phyloP scores from a whole-genome alignment of 1,140 invertebrate species.

The Sarcophaga bullata region DNA sequence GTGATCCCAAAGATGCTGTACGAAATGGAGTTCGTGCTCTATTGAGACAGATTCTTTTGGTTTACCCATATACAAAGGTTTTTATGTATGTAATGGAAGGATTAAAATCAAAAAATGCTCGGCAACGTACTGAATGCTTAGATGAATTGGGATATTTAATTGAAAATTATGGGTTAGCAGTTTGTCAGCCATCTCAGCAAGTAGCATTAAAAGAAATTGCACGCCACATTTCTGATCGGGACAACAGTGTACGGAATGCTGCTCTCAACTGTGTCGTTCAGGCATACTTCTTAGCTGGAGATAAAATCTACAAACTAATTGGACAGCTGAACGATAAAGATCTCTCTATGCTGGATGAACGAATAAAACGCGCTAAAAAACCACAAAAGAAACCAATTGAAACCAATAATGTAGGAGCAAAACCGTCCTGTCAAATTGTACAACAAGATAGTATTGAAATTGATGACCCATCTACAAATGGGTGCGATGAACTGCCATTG shows the following conservation, averaged over 20 bases:
- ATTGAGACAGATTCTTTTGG: conserved; percentile 83
- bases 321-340: conserved; percentile 94
- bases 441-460: conserved; percentile 65
- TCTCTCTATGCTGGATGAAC: conserved; percentile 90
- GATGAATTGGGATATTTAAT: conserved; percentile 90
- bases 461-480: conserved; percentile 59
- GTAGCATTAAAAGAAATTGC: conserved; percentile 92
- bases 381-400: conserved; percentile 69
- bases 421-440: conserved; percentile 62
- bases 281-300: conserved; percentile 90
- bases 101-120: conserved; percentile 94
- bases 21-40: conserved; percentile 87
- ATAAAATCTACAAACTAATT: conserved; percentile 90
- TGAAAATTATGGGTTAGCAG: conserved; percentile 84
- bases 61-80: conserved; percentile 91
- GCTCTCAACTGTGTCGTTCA: conserved; percentile 94
- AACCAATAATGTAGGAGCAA: conserved; percentile 61
- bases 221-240: conserved; percentile 93
- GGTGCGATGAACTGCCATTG: conserved; percentile 61
- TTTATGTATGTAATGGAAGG: conserved; percentile 94
- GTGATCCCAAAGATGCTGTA: conserved; percentile 95
- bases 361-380: conserved; percentile 89
- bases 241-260: conserved; percentile 95
- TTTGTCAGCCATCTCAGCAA: conserved; percentile 82
- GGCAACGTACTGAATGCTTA: conserved; percentile 95